Conservation (phyloP, 1,140 invertebrate species). For the Diorhabda carinulata region DNA sequence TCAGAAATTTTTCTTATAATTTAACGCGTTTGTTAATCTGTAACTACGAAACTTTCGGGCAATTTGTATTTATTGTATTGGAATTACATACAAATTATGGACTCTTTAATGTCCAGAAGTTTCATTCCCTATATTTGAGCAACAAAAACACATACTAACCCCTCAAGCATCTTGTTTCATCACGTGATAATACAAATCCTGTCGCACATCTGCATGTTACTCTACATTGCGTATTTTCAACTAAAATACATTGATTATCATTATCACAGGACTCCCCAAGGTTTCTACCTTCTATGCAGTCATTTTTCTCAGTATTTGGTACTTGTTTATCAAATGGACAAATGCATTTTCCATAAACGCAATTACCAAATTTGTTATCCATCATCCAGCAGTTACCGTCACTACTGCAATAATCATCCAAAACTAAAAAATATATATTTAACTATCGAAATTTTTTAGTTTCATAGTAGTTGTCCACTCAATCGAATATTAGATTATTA, state of each 20-base stretch:
- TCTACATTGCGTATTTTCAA: conserved; percentile 23
- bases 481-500: too few relatives aligned
- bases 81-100: too few relatives aligned
- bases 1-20: too few relatives aligned
- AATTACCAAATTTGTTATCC: conserved; percentile 26
- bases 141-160: conserved; percentile 15
- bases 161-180: conserved; percentile 27
- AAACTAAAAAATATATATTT: conserved; percentile 14
- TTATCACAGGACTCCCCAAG: conserved; percentile 27
- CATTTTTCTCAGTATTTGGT: conserved; percentile 22
- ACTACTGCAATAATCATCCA: conserved; percentile 26
- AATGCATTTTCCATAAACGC: conserved; percentile 24
- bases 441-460: too few relatives aligned
- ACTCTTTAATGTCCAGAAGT: too few relatives aligned
- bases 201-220: conserved; percentile 27
- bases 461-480: too few relatives aligned
- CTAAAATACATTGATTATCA: conserved; percentile 26
- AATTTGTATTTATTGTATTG: too few relatives aligned
- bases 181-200: conserved; percentile 26
- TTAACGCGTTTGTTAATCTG: too few relatives aligned
- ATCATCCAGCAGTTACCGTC: conserved; percentile 27
- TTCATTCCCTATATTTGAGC: too few relatives aligned
- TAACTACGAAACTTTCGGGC: background rate
- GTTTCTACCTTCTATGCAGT: conserved; percentile 22
- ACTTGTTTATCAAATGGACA: conserved; percentile 23